Evolutionary conservation across 30 jellyfish, hydroid and myxozoan genomes (phyloP).

Genomic region (Haliclystus octoradiatus): DNA sequence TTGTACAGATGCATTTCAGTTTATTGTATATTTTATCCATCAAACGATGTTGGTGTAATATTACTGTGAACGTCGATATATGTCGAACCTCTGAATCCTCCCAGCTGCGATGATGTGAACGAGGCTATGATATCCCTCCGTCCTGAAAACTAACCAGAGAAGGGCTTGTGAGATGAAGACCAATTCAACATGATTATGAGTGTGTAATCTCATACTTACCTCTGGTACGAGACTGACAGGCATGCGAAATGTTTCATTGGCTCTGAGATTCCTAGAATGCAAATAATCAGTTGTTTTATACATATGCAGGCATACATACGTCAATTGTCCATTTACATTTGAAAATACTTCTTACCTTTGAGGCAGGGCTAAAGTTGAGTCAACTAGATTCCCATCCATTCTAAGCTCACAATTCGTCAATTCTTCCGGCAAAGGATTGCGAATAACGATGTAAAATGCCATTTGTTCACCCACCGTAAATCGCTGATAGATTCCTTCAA

Average conservation of each 20-base stretch:
- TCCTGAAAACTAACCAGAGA: conserved; percentile 36
- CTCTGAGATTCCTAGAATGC: conserved; percentile 44
- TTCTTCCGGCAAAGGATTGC: conserved; percentile 43
- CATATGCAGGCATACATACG: not conserved
- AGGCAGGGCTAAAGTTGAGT: conserved; percentile 55
- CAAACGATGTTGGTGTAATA: not conserved
- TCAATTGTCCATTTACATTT: not conserved
- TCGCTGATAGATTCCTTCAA: conserved; percentile 54
- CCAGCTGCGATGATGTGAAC: conserved; percentile 62
- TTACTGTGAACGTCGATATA: conserved; percentile 16
- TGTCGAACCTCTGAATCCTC: conserved; percentile 67
- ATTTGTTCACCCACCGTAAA: conserved; percentile 55
- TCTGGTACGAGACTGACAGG: conserved; percentile 58
- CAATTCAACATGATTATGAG: not conserved
- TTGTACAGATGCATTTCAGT: too few relatives aligned
- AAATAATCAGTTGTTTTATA: not conserved
- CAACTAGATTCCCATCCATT: conserved; percentile 67
- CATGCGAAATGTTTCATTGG: conserved; percentile 58
- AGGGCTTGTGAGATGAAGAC: not conserved
- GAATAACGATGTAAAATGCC: conserved; percentile 46
- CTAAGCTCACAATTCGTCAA: conserved; percentile 65
- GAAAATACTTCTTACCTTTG: conserved; percentile 43
- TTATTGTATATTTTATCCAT: too few relatives aligned
- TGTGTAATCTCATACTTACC: conserved; percentile 19
- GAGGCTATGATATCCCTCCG: conserved; percentile 60